Conservation (phyloP, 1,140 invertebrate genomes). For the Anoplophora glabripennis region DNA sequence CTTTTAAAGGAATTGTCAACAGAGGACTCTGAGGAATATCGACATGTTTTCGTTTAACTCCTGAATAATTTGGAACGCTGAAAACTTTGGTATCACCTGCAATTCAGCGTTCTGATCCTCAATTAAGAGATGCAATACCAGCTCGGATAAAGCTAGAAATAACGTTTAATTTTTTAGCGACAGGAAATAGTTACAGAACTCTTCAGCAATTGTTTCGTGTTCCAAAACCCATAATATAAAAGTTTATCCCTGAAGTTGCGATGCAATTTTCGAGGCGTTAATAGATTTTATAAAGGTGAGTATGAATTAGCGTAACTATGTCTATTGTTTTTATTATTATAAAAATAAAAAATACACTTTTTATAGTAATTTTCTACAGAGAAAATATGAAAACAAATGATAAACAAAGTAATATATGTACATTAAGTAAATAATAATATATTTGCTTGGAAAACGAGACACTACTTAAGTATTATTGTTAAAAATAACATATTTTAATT, state of each 20-base stretch:
- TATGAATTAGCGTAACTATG: neutral
- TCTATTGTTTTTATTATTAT: too few species aligned
- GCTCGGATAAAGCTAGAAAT: conserved; percentile 8
- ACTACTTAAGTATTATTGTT: neutral
- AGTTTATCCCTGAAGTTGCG: too few species aligned
- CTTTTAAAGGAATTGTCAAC: neutral
- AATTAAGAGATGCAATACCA: conserved; percentile 7
- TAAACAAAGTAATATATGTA: neutral
- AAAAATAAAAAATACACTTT: neutral
- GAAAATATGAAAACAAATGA: neutral
- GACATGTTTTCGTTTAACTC: neutral
- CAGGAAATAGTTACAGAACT: neutral
- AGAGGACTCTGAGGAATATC: conserved; percentile 12
- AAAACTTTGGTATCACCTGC: neutral
- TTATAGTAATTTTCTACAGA: neutral
- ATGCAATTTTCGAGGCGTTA: too few species aligned
- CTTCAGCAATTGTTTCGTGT: conserved; percentile 9
- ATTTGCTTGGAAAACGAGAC: neutral
- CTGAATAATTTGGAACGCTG: neutral
- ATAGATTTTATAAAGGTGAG: neutral
- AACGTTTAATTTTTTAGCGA: conserved; percentile 5
- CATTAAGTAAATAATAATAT: neutral
- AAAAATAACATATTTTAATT: neutral
- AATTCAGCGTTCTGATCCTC: conserved; percentile 4
- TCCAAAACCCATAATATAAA: conserved; percentile 8